Conservation (phyloP, 1,140 invertebrate species). For the Polypedilum pembai region DNA sequence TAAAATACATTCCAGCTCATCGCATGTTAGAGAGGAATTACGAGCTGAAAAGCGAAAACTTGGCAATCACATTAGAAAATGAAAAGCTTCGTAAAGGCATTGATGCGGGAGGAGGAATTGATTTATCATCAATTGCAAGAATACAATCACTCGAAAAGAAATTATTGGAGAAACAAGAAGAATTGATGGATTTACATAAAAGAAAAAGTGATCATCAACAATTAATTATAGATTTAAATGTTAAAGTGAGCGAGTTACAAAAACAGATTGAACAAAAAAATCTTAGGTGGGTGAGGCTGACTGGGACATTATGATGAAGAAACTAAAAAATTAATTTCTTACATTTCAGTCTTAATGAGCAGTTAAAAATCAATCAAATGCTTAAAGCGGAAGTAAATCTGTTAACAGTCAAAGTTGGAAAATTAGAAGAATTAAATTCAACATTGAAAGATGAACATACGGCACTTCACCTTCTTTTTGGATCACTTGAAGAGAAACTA, state of each 20-base stretch:
- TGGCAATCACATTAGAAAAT: slow-evolving; percentile 74
- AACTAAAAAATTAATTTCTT: slow-evolving; percentile 31
- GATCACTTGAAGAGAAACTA: slow-evolving; percentile 81
- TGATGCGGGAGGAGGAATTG: slow-evolving; percentile 32
- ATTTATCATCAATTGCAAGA: slow-evolving; percentile 45
- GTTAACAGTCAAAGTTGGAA: slow-evolving; percentile 51
- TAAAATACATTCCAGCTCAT: slow-evolving; percentile 65
- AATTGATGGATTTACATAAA: slow-evolving; percentile 81
- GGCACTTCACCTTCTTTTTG: slow-evolving; percentile 83
- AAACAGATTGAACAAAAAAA: slow-evolving; percentile 66
- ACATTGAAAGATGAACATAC: slow-evolving; percentile 90
- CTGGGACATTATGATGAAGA: neutral
- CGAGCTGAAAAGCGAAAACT: slow-evolving; percentile 68
- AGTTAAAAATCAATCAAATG: slow-evolving; percentile 54
- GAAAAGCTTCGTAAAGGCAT: slow-evolving; percentile 59
- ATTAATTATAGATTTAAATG: slow-evolving; percentile 84
- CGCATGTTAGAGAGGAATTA: slow-evolving; percentile 75
- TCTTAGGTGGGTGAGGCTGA: slow-evolving; percentile 52
- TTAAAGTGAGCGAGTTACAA: slow-evolving; percentile 76
- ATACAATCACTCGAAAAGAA: slow-evolving; percentile 73
- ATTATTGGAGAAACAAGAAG: slow-evolving; percentile 78
- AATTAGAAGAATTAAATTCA: slow-evolving; percentile 76
- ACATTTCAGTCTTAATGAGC: slow-evolving; percentile 62
- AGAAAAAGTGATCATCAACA: slow-evolving; percentile 86
- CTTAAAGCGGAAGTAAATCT: slow-evolving; percentile 60